Percentiles rank a stretch among this genome's conserved stretches.
phyloP scores from a whole-genome alignment of 2,113 vertebrate genomes.

The Sclerurus mexicanus region DNA sequence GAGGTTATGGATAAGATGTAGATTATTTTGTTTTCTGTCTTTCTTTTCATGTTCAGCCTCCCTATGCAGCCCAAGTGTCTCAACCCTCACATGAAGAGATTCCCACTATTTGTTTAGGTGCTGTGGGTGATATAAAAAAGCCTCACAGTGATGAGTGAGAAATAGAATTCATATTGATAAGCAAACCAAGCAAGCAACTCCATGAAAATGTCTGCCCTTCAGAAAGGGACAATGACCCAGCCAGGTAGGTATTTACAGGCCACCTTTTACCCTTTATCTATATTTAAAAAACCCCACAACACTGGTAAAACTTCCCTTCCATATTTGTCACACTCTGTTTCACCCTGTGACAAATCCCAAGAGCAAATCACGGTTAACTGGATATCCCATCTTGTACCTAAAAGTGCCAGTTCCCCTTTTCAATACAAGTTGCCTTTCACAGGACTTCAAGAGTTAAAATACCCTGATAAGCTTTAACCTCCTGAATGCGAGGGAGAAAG shows the following conservation, averaged over 20 bases:
- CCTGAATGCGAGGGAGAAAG: constrained; percentile 1
- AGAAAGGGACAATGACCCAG: background rate
- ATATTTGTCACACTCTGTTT: background rate
- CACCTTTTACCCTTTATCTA: background rate
- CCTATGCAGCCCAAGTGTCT: background rate
- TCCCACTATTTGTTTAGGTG: background rate
- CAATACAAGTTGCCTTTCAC: background rate
- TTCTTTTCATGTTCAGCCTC: background rate
- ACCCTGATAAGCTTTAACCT: constrained; percentile 39
- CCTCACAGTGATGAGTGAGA: background rate
- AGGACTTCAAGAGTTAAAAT: constrained; percentile 59
- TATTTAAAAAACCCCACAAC: background rate
- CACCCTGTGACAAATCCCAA: background rate
- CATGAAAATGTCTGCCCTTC: background rate
- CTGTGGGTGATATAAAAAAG: background rate
- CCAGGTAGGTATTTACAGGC: background rate
- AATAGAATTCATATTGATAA: background rate
- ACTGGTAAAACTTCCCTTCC: background rate
- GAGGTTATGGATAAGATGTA: background rate
- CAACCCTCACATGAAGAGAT: background rate
- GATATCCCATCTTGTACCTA: background rate
- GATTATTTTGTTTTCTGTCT: background rate
- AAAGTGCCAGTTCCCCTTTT: background rate
- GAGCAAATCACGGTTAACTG: background rate
- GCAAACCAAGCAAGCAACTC: background rate